Evolutionary conservation across 2,797 vertebrate genomes (phyloP).

Genomic region (Zalophus californianus): DNA sequence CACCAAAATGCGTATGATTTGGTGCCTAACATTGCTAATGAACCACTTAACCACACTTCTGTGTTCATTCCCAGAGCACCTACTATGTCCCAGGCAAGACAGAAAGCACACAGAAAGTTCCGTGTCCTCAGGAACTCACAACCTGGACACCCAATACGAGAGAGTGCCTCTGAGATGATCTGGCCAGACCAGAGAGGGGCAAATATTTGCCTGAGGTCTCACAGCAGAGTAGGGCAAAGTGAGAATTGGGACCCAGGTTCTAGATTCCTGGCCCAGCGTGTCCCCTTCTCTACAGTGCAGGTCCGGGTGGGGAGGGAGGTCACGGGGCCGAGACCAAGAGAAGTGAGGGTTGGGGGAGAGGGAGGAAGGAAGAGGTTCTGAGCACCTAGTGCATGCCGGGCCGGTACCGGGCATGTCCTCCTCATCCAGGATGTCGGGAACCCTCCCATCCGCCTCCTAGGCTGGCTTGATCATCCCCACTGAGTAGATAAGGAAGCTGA

Average conservation of each 20-base stretch:
- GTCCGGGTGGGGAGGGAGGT: background rate
- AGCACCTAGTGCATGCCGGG: background rate
- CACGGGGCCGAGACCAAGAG: background rate
- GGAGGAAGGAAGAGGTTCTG: background rate
- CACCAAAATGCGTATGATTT: rapidly evolving
- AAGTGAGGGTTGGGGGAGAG: background rate
- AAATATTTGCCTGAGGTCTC: background rate
- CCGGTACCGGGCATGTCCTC: too few species aligned
- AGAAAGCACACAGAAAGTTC: background rate
- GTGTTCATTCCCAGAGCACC: background rate
- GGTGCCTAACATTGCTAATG: background rate
- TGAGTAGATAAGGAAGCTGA: background rate
- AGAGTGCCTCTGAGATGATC: background rate
- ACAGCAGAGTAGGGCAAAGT: background rate
- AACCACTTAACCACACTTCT: background rate
- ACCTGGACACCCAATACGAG: background rate
- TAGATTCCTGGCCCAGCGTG: background rate
- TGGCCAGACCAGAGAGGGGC: background rate
- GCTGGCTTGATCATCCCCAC: background rate
- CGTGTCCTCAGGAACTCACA: background rate
- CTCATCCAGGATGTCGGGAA: background rate
- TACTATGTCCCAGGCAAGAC: background rate
- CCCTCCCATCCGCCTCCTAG: background rate
- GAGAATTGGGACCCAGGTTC: background rate
- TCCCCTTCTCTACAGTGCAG: background rate